Base-by-base conservation (phyloP, 1,140 invertebrate genomes). In the Sycophila sp. region DNA sequence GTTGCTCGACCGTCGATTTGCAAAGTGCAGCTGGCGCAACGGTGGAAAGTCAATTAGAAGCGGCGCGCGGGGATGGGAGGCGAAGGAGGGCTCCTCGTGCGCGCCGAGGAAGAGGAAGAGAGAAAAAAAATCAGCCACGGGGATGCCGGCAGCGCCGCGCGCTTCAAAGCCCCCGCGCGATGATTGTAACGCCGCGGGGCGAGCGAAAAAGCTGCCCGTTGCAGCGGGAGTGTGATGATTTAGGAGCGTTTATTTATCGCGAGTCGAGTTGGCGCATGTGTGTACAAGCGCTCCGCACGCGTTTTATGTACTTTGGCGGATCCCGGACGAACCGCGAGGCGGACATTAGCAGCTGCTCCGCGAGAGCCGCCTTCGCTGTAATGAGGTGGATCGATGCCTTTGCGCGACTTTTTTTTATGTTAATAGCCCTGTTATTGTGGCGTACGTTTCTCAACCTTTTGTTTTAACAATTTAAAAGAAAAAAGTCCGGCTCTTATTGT, bases 1-100 rank as follows among this genome's bases (percentile, higher is more conserved):
- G n/a, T n/a, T n/a, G n/a, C n/a, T n/a, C n/a, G n/a, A n/a, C n/a
- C n/a, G n/a, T n/a, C n/a, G n/a, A n/a, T n/a, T n/a, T n/a, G n/a
- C n/a, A n/a, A n/a, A n/a, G n/a, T n/a, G n/a, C n/a, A n/a, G 47
- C 1, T 13, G 28, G 15, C 11, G 38, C 65, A n/a, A 47, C 11
- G 17, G 36, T 28, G 66, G 49, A 69, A 45, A 69, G 68, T 69
- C 58, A 69, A 67, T 69, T 69, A 69, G 38, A 63, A 56, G 26
- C 58, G 38, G 38, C 38, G 17, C 53, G 53, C 51, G 15, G 28
- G 60, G n/a, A n/a, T n/a, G 42, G n/a, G 42, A 45, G 17, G 17
- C 17, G 42, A 47, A 47, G 11, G 24, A 47, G 19, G n/a, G n/a
- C n/a, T n/a, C n/a, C n/a, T n/a, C n/a, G n/a, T n/a, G n/a, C n/a